Conservation (phyloP, 2,888 invertebrate genomes). For the Dichetophora obliterata region DNA sequence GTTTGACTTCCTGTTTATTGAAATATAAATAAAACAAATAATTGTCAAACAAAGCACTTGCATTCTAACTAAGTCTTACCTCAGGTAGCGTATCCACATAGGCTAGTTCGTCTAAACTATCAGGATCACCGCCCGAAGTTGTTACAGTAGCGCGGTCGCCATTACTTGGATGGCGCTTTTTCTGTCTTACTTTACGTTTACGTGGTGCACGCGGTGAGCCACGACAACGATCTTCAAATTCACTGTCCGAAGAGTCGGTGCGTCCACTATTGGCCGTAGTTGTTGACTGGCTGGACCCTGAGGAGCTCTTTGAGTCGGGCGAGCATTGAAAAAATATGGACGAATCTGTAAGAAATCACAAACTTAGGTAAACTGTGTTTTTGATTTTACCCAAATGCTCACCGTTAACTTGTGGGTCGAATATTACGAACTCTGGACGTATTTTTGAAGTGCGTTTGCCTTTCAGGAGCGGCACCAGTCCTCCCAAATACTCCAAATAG, state of each 20-base stretch:
- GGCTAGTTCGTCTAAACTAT: slow-evolving; percentile 77
- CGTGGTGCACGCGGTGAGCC: slow-evolving; percentile 86
- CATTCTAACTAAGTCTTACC: slow-evolving; percentile 70
- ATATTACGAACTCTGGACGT: slow-evolving; percentile 97
- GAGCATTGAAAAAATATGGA: slow-evolving; percentile 69
- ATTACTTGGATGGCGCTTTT: slow-evolving; percentile 56
- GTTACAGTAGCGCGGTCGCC: slow-evolving; percentile 59
- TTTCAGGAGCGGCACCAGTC: slow-evolving; percentile 94
- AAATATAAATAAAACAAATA: not conserved
- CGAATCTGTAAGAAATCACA: slow-evolving; percentile 53
- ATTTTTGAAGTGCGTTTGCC: slow-evolving; percentile 97
- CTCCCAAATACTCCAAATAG: slow-evolving; percentile 96
- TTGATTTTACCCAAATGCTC: slow-evolving; percentile 42
- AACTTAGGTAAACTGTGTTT: not conserved
- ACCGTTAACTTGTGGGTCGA: slow-evolving; percentile 90
- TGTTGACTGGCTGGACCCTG: slow-evolving; percentile 71
- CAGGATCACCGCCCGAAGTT: slow-evolving; percentile 62
- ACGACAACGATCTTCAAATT: slow-evolving; percentile 75
- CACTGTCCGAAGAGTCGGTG: slow-evolving; percentile 78
- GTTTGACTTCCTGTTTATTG: slow-evolving; percentile 79
- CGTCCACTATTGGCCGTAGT: slow-evolving; percentile 71
- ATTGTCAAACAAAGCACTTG: not conserved
- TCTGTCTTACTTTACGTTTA: slow-evolving; percentile 75
- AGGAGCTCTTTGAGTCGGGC: slow-evolving; percentile 71
- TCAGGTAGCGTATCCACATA: slow-evolving; percentile 90